Evolutionary conservation across 2,797 vertebrate genomes (phyloP).

Genomic region (Gephyroberyx darwinii): DNA sequence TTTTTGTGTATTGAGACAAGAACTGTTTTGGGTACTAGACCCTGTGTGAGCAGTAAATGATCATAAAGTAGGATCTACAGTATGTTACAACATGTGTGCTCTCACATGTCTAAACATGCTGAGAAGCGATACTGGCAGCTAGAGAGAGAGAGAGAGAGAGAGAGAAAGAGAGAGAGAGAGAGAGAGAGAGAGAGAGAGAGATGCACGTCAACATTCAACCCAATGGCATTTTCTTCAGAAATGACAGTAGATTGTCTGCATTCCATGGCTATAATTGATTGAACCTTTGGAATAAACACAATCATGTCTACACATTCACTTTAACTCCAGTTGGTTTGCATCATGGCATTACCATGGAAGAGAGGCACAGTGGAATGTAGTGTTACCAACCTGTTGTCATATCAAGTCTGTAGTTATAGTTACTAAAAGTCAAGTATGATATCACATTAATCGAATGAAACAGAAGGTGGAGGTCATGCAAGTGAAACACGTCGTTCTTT

Average conservation of each 20-base stretch:
- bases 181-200: background rate
- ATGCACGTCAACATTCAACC: constrained; percentile 2
- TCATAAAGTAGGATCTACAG: background rate
- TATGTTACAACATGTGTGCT: constrained; percentile 13
- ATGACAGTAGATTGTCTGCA: constrained; percentile 2
- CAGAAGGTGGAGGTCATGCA: too few species aligned
- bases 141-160: background rate
- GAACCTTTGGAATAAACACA: background rate
- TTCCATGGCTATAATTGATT: constrained; percentile 10
- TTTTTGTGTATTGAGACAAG: constrained; percentile 20
- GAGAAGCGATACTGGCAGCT: background rate
- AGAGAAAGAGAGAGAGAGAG: background rate
- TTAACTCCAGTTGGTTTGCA: background rate
- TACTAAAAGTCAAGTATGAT: too few species aligned
- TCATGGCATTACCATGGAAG: background rate
- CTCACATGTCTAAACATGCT: constrained; percentile 45
- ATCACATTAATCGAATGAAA: too few species aligned
- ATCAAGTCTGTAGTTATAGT: too few species aligned
- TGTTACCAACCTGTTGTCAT: too few species aligned
- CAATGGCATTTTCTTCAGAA: constrained; percentile 2
- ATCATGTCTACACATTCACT: background rate
- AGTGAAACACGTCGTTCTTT: too few species aligned
- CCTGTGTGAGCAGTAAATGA: constrained; percentile 4
- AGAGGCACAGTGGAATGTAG: too few species aligned
- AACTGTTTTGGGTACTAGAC: background rate